These are phyloP conservation scores for Stratiomys singularior DNA, from an alignment of 2,888 invertebrate species.

Conservation along the genomic window DNA sequence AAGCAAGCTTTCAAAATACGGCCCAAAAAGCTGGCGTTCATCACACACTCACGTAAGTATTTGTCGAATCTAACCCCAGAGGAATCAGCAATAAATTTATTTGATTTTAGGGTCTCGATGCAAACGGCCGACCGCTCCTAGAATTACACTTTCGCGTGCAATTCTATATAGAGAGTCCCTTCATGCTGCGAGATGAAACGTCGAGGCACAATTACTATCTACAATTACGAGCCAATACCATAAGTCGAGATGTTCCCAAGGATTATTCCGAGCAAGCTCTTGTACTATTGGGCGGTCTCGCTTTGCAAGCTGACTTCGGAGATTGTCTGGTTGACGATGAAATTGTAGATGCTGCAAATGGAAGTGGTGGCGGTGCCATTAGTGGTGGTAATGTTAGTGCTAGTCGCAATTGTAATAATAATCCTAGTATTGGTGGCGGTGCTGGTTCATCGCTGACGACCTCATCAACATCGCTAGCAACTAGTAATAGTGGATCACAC, in stretches of 20 bases:
- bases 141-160: slow-evolving; percentile 91
- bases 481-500: slow-evolving; percentile 21
- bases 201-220: slow-evolving; percentile 94
- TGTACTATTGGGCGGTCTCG: slow-evolving; percentile 86
- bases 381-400: slow-evolving; percentile 17
- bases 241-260: slow-evolving; percentile 72
- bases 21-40: slow-evolving; percentile 95
- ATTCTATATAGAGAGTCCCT: slow-evolving; percentile 92
- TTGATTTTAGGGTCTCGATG: slow-evolving; percentile 81
- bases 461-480: slow-evolving; percentile 55
- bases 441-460: slow-evolving; percentile 51
- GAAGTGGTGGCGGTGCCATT: slow-evolving; percentile 29
- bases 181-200: slow-evolving; percentile 89
- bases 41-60: slow-evolving; percentile 87
- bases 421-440: slow-evolving; percentile 24
- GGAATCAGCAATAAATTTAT: neutral
- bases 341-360: neutral
- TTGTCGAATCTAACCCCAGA: neutral
- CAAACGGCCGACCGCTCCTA: slow-evolving; percentile 88
- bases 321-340: slow-evolving; percentile 72
- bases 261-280: slow-evolving; percentile 71
- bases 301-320: slow-evolving; percentile 92
- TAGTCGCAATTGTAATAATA: slow-evolving; percentile 34
- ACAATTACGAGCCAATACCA: slow-evolving; percentile 90
- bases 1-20: slow-evolving; percentile 95